A percentile compares a stretch with the other conserved stretches of the same genome.
Conservation (phyloP, 2,888 invertebrate species). For the Fissipunctia ypsillon region DNA sequence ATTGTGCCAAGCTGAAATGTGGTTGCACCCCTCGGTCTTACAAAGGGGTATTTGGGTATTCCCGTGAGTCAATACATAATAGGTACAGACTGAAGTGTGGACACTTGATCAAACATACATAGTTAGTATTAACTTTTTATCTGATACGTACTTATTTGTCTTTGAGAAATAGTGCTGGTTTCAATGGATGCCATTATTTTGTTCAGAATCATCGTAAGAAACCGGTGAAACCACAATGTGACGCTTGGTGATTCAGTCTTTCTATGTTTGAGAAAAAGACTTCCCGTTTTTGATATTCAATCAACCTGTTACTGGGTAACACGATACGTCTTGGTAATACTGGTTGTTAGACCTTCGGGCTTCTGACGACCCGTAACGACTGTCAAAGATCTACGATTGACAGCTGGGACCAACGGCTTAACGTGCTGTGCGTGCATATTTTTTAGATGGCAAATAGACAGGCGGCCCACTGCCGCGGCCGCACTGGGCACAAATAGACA, state of each 20-base stretch:
- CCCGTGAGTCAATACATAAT: constrained; percentile 32
- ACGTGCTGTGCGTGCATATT: no score
- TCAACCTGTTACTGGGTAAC: neutral
- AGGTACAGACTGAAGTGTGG: neutral
- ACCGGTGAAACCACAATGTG: neutral
- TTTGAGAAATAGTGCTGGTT: constrained; percentile 15
- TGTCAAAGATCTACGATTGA: no score
- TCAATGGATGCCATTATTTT: constrained; percentile 7
- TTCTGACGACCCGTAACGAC: neutral
- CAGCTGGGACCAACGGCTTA: neutral
- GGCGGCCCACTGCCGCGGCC: no score
- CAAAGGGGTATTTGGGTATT: constrained; percentile 35
- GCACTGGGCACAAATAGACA: no score
- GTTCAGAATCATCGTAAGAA: neutral
- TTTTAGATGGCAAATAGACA: no score
- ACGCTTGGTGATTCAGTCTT: neutral
- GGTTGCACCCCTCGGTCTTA: no score
- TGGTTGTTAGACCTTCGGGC: neutral
- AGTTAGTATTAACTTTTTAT: constrained; percentile 30
- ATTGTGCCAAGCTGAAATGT: no score
- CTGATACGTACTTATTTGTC: neutral
- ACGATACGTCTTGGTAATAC: neutral
- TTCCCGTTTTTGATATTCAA: neutral
- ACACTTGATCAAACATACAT: constrained; percentile 25
- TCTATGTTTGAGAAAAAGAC: no score